Evolutionary conservation across 2,113 vertebrate species (phyloP).

Genomic region (Platichthys flesus): DNA sequence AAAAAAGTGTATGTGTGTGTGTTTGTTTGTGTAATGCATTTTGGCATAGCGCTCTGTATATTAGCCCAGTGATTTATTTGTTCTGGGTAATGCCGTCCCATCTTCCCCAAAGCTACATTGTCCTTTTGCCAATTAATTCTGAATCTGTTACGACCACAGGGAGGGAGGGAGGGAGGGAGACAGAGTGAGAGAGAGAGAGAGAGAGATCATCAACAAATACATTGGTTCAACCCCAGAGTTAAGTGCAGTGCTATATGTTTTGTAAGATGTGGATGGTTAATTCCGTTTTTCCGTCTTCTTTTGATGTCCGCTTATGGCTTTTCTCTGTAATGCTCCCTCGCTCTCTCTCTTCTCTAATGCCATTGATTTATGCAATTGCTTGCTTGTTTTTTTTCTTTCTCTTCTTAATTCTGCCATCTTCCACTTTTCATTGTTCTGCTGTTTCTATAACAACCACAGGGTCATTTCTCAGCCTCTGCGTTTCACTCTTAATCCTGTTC

Average conservation of each 20-base stretch:
- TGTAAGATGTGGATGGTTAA: slow-evolving; percentile 34
- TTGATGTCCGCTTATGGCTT: slow-evolving; percentile 55
- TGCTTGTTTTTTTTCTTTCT: slow-evolving; percentile 35
- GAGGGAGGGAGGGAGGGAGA: slow-evolving; percentile 37
- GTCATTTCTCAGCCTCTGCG: slow-evolving; percentile 45
- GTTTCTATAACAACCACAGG: slow-evolving; percentile 79
- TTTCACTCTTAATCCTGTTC: slow-evolving; percentile 64
- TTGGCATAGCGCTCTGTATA: slow-evolving; percentile 61
- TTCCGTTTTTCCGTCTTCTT: slow-evolving; percentile 49
- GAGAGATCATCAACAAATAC: slow-evolving; percentile 28
- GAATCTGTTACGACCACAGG: slow-evolving; percentile 61
- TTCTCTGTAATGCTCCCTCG: slow-evolving; percentile 12
- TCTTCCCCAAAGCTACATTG: slow-evolving; percentile 70
- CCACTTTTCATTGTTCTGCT: slow-evolving; percentile 49
- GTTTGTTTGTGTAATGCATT: slow-evolving; percentile 43
- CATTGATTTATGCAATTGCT: slow-evolving; percentile 74
- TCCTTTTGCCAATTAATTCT: slow-evolving; percentile 77
- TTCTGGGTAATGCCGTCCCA: slow-evolving; percentile 64
- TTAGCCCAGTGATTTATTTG: slow-evolving; percentile 75
- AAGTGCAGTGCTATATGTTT: slow-evolving; percentile 31
- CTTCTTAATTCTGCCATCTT: slow-evolving; percentile 34
- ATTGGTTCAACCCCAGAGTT: slow-evolving; percentile 1
- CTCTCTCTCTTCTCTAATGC: slow-evolving; percentile 51
- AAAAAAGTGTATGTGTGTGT: slow-evolving; percentile 33
- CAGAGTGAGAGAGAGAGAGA: neutral